These are phyloP conservation scores for Habropoda laboriosa DNA, from an alignment of 1,140 invertebrate species.

Conservation along the genomic window DNA sequence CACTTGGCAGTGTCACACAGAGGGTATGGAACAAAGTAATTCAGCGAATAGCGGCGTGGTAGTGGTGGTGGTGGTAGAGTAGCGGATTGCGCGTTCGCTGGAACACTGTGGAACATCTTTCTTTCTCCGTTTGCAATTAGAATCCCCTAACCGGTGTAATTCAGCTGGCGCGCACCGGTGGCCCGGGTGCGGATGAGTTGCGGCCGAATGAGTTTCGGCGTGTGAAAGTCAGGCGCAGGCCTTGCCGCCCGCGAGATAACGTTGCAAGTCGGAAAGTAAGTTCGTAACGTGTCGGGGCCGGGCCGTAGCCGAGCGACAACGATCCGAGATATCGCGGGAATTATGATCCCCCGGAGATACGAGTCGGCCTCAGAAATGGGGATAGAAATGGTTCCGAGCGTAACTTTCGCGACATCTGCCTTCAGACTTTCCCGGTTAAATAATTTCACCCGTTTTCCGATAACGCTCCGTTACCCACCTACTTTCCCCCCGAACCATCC, in stretches of 20 bases:
- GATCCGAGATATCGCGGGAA: slow-evolving; percentile 64
- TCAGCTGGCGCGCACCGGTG: background rate
- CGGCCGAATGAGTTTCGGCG: background rate
- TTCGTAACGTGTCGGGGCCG: slow-evolving; percentile 48
- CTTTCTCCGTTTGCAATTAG: slow-evolving; percentile 38
- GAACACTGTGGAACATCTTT: slow-evolving; percentile 18
- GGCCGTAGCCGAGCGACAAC: slow-evolving; percentile 48
- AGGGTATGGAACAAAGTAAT: background rate
- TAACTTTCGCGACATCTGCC: slow-evolving; percentile 64
- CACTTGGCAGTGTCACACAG: background rate
- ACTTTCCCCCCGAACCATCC: background rate
- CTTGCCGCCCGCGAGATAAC: slow-evolving; percentile 47
- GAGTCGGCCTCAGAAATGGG: slow-evolving; percentile 55
- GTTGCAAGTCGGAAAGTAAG: slow-evolving; percentile 65
- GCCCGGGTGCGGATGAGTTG: slow-evolving; percentile 20
- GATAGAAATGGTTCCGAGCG: slow-evolving; percentile 41
- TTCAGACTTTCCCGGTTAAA: slow-evolving; percentile 57
- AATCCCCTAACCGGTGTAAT: slow-evolving; percentile 15
- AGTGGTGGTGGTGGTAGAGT: background rate
- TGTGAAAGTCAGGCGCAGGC: background rate
- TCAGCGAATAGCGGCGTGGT: too few species aligned
- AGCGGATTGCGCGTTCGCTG: background rate
- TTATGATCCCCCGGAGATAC: slow-evolving; percentile 67
- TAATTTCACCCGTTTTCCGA: slow-evolving; percentile 54
- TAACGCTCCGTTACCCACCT: slow-evolving; percentile 33